A percentile compares a stretch with the other conserved stretches of the same genome.
Conservation (phyloP, 2,797 vertebrate species). For the Hephaestus fuliginosus region DNA sequence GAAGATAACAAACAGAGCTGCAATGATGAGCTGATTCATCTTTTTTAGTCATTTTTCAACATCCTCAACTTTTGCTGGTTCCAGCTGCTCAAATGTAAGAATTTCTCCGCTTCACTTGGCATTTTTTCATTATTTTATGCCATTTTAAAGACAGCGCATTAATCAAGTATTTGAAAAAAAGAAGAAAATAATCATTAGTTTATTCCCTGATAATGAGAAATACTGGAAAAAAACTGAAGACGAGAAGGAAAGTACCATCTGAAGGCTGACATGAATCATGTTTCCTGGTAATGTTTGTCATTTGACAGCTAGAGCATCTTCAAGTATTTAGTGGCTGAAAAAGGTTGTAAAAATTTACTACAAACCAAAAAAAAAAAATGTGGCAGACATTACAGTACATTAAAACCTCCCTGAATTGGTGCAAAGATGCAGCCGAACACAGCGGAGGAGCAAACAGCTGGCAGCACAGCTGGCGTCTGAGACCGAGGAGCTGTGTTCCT, state of each 20-base stretch:
- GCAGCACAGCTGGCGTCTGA: constrained; percentile 53
- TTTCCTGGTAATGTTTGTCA: neutral
- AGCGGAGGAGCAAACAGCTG: constrained; percentile 43
- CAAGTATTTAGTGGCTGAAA: constrained; percentile 1
- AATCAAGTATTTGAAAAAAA: neutral
- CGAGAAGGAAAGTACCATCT: neutral
- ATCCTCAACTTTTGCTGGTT: too few relatives aligned
- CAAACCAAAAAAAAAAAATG: neutral
- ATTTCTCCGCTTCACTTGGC: too few relatives aligned
- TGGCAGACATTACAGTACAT: neutral
- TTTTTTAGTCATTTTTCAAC: too few relatives aligned
- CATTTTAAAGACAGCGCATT: too few relatives aligned
- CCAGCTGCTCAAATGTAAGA: neutral
- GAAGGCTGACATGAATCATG: neutral
- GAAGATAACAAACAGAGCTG: neutral
- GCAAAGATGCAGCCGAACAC: constrained; percentile 12
- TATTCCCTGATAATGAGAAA: neutral
- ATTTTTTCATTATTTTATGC: too few relatives aligned
- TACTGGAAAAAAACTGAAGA: neutral
- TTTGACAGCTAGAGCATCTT: neutral
- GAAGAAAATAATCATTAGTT: neutral
- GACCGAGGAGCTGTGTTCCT: constrained; percentile 27
- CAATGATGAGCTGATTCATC: neutral
- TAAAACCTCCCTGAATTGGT: neutral
- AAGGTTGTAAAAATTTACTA: neutral